Percentiles rank a stretch among this genome's conserved stretches.
These are phyloP conservation scores for Drosophila pseudoananassae DNA, from an alignment of 1,140 invertebrate species.

Conservation along the genomic window DNA sequence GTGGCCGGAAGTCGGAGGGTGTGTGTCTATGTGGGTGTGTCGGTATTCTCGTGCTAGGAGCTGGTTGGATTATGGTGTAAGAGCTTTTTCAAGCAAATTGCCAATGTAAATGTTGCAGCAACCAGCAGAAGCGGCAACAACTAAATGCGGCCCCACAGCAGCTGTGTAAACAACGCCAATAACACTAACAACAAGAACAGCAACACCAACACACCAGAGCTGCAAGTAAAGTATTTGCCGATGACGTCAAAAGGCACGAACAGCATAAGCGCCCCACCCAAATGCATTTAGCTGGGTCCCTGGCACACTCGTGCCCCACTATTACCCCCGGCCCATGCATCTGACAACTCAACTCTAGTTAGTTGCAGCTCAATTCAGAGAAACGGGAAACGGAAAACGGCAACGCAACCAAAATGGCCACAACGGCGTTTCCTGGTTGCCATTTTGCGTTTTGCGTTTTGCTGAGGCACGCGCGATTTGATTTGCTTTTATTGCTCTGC, in stretches of 20 bases:
- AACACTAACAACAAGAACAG: constrained; percentile 51
- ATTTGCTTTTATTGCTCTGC: constrained; percentile 48
- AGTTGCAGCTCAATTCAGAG: constrained; percentile 37
- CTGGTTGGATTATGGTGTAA: constrained; percentile 33
- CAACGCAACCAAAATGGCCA: constrained; percentile 50
- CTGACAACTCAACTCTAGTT: constrained; percentile 43
- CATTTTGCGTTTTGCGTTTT: constrained; percentile 39
- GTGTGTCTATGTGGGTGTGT: constrained; percentile 1
- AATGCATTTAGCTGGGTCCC: constrained; percentile 12
- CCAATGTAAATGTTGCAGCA: constrained; percentile 77
- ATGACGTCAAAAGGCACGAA: constrained; percentile 65
- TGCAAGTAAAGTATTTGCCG: constrained; percentile 44
- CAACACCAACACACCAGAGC: constrained; percentile 30
- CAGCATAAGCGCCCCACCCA: constrained; percentile 22
- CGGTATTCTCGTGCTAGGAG: constrained; percentile 9
- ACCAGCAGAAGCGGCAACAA: constrained; percentile 51
- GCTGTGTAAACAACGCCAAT: constrained; percentile 70
- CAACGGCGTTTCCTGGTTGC: constrained; percentile 47
- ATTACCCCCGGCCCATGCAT: neutral
- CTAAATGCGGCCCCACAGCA: constrained; percentile 69
- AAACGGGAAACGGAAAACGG: constrained; percentile 32
- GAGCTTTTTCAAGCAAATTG: constrained; percentile 74
- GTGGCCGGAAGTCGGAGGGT: constrained; percentile 61
- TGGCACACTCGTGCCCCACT: constrained; percentile 7
- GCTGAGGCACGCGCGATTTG: constrained; percentile 52